Evolutionary conservation across 2,888 invertebrate species (phyloP), one percentile per base, ranked within the genome.

Genomic region (Noctua comes): DNA sequence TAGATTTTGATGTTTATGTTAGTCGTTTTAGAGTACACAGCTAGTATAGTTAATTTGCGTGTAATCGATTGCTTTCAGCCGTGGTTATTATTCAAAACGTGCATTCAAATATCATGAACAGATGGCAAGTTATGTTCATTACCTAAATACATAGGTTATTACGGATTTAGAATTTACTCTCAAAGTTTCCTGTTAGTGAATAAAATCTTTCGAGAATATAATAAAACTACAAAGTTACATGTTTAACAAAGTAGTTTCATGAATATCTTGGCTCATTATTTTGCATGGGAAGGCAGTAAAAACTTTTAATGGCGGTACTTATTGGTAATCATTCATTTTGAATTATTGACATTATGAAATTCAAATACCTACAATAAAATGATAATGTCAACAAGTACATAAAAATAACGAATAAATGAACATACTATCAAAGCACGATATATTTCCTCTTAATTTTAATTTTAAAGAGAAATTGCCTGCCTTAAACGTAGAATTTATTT

Each of bases 121-220:
- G 24, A 57, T 21, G 21, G 11, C 16, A 36, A 43, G 16, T 66
- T 59, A n/a, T 31, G 7, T 77, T 51, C 6, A 13, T 68, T 68
- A 68, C 36, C 18, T 54, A 80, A 48, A 59, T 62, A 54, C 5
- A 18, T 65, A 36, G 36, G 31, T 62, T 10, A 46, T 59, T 48
- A 48, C 31, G 1, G 36, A 68, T 59, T 36, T 79, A 73, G 24
- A 36, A 73, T 51, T 36, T 36, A 43, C 18, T 66, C n/a, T 54
- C 16, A 13, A 75, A 64, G 31, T 82, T 81, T 77, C 48, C 62
- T 82, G 71, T 81, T 51, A 64, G 43, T 51, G 10, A 62, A 51
- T 62, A 27, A 66, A 46, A 62, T 36, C 27, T 46, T 46, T 46
- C 6, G 31, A 57, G 46, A 48, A 27, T 66, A 66, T 68, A 68